Base-by-base conservation (phyloP, 2,797 vertebrate genomes). In the Poecilia velifera region DNA sequence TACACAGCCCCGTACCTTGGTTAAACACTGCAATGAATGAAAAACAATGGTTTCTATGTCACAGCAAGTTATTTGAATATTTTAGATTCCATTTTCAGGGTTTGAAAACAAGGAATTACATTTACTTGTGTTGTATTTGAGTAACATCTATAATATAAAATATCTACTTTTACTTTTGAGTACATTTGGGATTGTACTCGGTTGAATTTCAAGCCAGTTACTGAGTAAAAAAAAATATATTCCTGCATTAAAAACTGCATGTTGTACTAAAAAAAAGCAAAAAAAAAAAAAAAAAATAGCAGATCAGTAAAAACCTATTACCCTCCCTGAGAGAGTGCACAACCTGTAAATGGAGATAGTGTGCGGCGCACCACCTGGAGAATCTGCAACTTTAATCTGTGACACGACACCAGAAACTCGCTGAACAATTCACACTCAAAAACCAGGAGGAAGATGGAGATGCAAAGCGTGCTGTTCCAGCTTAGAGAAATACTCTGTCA, bases 231-330 rank as follows among this genome's bases (percentile, higher is more conserved):
- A 20, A 20, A 66, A 2, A 34, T 2, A 16, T 18, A 16, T 39
- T 22, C 18, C 36, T 39, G 64, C 31, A 8, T 64, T 64, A 31
- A 2, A 31, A 28, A 59, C 14, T 22, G 62, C 36, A 68, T 68
- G 34, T 39, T 66, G 20, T 12, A 68, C 64, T 12, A 34, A 34
- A 62, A 53, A 53, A 53, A 62, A 53, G n/a, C n/a, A 53, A 53
- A 31, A 31, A 31, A 31, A 31, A 31, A 31, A 31, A 31, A 51
- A 62, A 64, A 59, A 28, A 49, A 20, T 3, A 3, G 20, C 51
- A 53, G 57, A 62, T 62, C 57, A 31, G 28, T 62, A 34, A 34
- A 62, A 62, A 62, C 57, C 57, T 62, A 34, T 62, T 62, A 62
- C 57, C 28, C 57, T 62, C 57, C 28, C 28, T 68, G 18, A 22